A percentile compares a stretch with the other conserved stretches of the same genome.
These are phyloP conservation scores for Danionella cerebrum DNA, from an alignment of 2,113 vertebrate species.

Conservation along the genomic window DNA sequence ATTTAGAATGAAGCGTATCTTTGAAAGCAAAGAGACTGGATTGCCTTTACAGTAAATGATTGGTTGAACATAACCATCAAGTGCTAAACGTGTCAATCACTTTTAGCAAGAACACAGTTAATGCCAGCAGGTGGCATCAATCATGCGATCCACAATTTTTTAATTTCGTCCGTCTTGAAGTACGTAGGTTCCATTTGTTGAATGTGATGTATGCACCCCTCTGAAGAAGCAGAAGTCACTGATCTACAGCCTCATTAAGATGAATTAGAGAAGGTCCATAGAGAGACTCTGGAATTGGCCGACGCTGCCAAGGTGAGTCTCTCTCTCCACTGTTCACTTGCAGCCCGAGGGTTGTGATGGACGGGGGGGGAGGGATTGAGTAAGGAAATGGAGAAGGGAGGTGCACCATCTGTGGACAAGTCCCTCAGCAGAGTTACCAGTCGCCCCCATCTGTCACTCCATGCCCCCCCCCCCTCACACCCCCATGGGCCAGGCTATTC, in stretches of 20 bases:
- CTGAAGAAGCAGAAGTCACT: conserved; percentile 54
- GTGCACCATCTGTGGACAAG: conserved; percentile 46
- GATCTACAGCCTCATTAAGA: conserved; percentile 65
- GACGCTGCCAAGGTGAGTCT: conserved; percentile 31
- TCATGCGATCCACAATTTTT: conserved; percentile 57
- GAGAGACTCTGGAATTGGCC: conserved; percentile 36
- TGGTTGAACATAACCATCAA: conserved; percentile 53
- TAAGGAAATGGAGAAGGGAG: conserved; percentile 28
- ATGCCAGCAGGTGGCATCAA: conserved; percentile 65
- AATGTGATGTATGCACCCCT: conserved; percentile 39
- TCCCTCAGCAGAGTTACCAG: conserved; percentile 38
- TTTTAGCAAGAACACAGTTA: conserved; percentile 59
- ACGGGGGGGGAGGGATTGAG: conserved; percentile 27
- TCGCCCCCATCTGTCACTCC: conserved; percentile 47
- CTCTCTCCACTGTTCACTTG: conserved; percentile 6
- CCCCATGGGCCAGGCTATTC: conserved; percentile 41
- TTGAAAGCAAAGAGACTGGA: conserved; percentile 58
- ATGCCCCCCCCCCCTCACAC: conserved; percentile 23
- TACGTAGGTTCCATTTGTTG: conserved; percentile 32
- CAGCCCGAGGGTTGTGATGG: conserved; percentile 32
- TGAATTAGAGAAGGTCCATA: conserved; percentile 60
- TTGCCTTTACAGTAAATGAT: conserved; percentile 63
- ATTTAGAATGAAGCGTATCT: too few relatives aligned
- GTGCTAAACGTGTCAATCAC: too few relatives aligned
- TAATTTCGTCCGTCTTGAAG: conserved; percentile 22